Percentiles rank a stretch among this genome's conserved stretches.
Evolutionary conservation across 2,113 vertebrate species (phyloP).

Genomic region (cat (Felis catus)): DNA sequence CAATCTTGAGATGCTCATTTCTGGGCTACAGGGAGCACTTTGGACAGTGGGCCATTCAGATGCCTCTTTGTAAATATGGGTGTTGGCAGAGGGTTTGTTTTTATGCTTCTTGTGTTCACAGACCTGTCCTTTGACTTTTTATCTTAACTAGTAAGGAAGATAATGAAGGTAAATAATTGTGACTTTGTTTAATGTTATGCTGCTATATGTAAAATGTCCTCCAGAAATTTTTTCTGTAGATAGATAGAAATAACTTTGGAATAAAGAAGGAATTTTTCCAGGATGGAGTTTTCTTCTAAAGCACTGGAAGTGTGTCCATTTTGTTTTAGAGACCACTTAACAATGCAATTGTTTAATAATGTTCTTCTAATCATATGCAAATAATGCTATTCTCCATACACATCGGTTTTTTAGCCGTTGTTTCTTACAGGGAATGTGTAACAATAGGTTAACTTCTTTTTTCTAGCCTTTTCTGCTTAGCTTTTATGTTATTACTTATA

Average conservation of each 20-base stretch:
- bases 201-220: constrained; percentile 49
- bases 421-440: constrained; percentile 2
- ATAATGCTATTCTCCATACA: background rate
- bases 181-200: constrained; percentile 12
- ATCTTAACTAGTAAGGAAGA: constrained; percentile 61
- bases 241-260: constrained; percentile 65
- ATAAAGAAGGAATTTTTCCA: constrained; percentile 65
- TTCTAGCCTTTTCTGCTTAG: background rate
- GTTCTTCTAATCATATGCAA: constrained; percentile 34
- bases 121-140: constrained; percentile 53
- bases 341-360: constrained; percentile 34
- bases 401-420: background rate
- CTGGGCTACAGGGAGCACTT: constrained; percentile 45
- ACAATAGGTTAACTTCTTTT: background rate
- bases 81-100: background rate
- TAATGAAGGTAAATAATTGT: constrained; percentile 52
- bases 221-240: constrained; percentile 63
- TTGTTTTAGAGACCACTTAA: constrained; percentile 24
- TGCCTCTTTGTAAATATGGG: constrained; percentile 37
- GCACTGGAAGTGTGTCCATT: background rate
- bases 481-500: background rate
- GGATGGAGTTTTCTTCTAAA: constrained; percentile 46
- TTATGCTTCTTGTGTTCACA: background rate
- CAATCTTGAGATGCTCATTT: constrained; percentile 54
- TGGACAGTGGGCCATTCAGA: background rate